A percentile compares a stretch with the other conserved stretches of the same genome.
Conservation (phyloP, 2,888 invertebrate species). For the Dysmachus trigonus region DNA sequence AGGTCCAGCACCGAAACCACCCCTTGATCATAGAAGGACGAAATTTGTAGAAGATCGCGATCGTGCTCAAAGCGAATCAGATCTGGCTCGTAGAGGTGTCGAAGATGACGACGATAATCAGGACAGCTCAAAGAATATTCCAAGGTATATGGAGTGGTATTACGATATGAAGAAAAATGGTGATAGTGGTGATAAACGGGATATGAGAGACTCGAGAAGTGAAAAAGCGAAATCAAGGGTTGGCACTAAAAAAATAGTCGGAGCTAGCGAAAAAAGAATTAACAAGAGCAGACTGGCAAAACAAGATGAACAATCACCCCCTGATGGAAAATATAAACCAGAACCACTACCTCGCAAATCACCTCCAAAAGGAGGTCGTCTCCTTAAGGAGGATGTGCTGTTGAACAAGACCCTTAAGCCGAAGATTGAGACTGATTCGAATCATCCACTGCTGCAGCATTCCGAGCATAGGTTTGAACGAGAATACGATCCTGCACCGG, state of each 20-base stretch:
- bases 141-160: constrained; percentile 84
- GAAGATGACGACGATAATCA: constrained; percentile 50
- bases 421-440: constrained; percentile 66
- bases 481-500: constrained; percentile 65
- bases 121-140: constrained; percentile 66
- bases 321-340: constrained; percentile 64
- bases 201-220: constrained; percentile 56
- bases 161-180: constrained; percentile 67
- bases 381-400: constrained; percentile 66
- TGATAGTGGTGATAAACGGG: constrained; percentile 51
- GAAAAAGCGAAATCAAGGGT: constrained; percentile 53
- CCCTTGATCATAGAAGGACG: constrained; percentile 55
- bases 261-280: constrained; percentile 56
- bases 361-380: constrained; percentile 58
- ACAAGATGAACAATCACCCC: constrained; percentile 62
- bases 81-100: constrained; percentile 58
- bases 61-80: constrained; percentile 63
- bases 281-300: constrained; percentile 57
- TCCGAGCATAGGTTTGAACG: constrained; percentile 81
- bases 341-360: constrained; percentile 65
- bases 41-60: constrained; percentile 53
- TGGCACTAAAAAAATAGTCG: constrained; percentile 47
- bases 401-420: constrained; percentile 67
- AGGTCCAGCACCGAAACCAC: constrained; percentile 54
- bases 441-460: constrained; percentile 79